Evolutionary conservation across 2,888 invertebrate species (phyloP).

Genomic region (Baccha elongata): DNA sequence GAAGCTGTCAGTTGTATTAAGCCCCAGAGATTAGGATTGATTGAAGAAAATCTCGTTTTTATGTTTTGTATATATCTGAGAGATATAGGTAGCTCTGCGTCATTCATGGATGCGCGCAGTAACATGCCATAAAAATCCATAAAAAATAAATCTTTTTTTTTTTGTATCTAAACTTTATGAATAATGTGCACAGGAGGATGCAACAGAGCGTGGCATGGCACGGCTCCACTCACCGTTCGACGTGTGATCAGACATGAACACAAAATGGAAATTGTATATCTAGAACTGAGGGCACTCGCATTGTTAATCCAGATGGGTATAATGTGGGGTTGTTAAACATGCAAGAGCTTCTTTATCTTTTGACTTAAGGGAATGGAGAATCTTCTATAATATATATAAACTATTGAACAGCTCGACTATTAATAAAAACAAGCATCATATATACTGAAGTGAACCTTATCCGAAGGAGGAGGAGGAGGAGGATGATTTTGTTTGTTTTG

Average conservation of each 20-base stretch:
- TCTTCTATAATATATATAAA: background rate
- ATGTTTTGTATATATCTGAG: slow-evolving; percentile 41
- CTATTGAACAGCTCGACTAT: slow-evolving; percentile 55
- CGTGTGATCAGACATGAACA: slow-evolving; percentile 64
- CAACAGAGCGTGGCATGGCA: slow-evolving; percentile 36
- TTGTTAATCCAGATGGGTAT: slow-evolving; percentile 57
- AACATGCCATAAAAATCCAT: slow-evolving; percentile 48
- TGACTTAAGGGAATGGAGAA: slow-evolving; percentile 27
- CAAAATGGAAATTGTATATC: slow-evolving; percentile 66
- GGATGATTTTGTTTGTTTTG: slow-evolving; percentile 48
- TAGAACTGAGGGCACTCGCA: slow-evolving; percentile 16
- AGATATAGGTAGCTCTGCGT: slow-evolving; percentile 19
- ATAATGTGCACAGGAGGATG: slow-evolving; percentile 71
- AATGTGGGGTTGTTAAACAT: slow-evolving; percentile 47
- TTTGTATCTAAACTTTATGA: slow-evolving; percentile 61
- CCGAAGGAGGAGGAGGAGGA: background rate
- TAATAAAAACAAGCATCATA: slow-evolving; percentile 53
- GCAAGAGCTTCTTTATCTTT: slow-evolving; percentile 55
- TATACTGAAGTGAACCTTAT: background rate
- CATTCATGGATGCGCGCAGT: slow-evolving; percentile 18
- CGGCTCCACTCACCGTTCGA: slow-evolving; percentile 46
- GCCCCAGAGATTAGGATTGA: slow-evolving; percentile 66
- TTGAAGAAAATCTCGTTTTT: slow-evolving; percentile 63
- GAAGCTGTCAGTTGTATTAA: slow-evolving; percentile 59
- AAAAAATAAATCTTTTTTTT: slow-evolving; percentile 50